These are phyloP conservation scores for Panagrolaimus sp. DNA, from an alignment of 1,140 invertebrate species.

Conservation along the genomic window DNA sequence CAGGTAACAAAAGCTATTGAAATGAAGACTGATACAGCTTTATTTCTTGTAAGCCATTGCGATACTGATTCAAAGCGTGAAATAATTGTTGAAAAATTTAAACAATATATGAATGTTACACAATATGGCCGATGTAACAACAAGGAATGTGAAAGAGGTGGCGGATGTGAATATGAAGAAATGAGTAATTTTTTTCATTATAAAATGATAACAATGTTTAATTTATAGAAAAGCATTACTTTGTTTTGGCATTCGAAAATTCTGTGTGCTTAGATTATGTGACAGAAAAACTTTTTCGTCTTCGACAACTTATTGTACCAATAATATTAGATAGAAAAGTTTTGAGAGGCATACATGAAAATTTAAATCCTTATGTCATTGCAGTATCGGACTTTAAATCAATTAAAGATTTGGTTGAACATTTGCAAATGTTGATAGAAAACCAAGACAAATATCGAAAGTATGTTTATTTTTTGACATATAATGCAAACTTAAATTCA, in stretches of 20 bases:
- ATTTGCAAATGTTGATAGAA: not conserved
- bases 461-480: not conserved
- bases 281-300: not conserved
- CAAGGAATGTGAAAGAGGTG: not conserved
- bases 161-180: not conserved
- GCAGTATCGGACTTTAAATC: not conserved
- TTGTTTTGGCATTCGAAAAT: not conserved
- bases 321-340: not conserved
- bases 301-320: not conserved
- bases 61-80: not conserved
- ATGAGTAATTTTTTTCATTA: not conserved
- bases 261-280: not conserved
- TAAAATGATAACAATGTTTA: not conserved
- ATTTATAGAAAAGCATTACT: not conserved
- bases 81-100: not conserved
- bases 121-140: not conserved
- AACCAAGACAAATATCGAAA: not conserved
- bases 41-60: slow-evolving; percentile 3
- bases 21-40: not conserved
- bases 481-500: too few relatives aligned
- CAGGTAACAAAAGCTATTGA: not conserved
- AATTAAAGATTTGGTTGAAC: not conserved
- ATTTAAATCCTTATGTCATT: not conserved
- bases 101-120: not conserved
- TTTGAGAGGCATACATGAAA: not conserved